These are phyloP conservation scores for Nemopilema nomurai DNA, from an alignment of 30 jellyfish, hydroid and myxozoan genomes.

Conservation along the genomic window DNA sequence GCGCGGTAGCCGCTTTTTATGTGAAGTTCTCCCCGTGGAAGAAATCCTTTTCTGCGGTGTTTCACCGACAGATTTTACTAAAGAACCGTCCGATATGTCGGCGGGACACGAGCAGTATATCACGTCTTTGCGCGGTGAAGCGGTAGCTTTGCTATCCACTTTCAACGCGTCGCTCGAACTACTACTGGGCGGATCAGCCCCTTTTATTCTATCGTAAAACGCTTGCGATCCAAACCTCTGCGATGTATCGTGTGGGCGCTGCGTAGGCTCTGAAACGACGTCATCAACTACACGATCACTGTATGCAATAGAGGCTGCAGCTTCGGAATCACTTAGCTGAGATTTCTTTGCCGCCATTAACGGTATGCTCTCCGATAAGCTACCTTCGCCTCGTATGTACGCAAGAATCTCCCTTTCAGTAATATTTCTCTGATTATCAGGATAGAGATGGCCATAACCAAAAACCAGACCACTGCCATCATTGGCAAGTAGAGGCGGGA, in stretches of 20 bases:
- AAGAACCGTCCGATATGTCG: slow-evolving; percentile 53
- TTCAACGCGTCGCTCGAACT: not conserved
- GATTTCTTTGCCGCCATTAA: slow-evolving; percentile 48
- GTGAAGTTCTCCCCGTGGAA: slow-evolving; percentile 36
- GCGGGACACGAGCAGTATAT: slow-evolving; percentile 73
- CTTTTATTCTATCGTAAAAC: slow-evolving; percentile 22
- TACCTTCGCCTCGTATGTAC: slow-evolving; percentile 63
- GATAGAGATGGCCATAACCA: slow-evolving; percentile 66
- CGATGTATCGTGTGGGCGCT: slow-evolving; percentile 1
- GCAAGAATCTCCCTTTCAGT: slow-evolving; percentile 60
- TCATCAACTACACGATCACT: slow-evolving; percentile 18
- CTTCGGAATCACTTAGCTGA: not conserved
- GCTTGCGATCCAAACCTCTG: slow-evolving; percentile 34
- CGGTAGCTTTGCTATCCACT: not conserved
- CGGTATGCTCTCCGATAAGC: slow-evolving; percentile 43
- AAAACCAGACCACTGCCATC: slow-evolving; percentile 72
- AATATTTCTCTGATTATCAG: slow-evolving; percentile 56
- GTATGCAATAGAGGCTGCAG: not conserved
- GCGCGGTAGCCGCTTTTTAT: slow-evolving; percentile 61
- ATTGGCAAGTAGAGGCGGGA: slow-evolving; percentile 55
- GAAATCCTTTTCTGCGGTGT: slow-evolving; percentile 59
- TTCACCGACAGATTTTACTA: slow-evolving; percentile 27
- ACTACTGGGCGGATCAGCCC: slow-evolving; percentile 10
- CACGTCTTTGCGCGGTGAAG: slow-evolving; percentile 60
- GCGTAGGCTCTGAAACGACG: slow-evolving; percentile 10